Evolutionary conservation across 2,888 invertebrate species (phyloP).

Genomic region (Trissolcus japonicus): DNA sequence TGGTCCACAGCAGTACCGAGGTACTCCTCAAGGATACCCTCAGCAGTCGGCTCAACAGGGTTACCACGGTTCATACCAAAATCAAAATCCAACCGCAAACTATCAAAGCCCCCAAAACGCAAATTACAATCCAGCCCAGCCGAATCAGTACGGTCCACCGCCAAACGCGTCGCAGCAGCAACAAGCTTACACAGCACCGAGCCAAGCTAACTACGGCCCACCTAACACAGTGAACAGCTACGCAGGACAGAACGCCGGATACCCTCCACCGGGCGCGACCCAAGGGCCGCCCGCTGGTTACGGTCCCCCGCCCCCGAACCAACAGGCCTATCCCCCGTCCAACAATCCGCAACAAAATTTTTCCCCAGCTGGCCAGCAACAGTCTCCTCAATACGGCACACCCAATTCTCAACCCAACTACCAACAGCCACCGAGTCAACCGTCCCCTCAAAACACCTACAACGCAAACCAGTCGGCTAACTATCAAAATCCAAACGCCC

Average conservation of each 20-base stretch:
- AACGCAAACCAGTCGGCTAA: slow-evolving; percentile 73
- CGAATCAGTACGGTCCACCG: slow-evolving; percentile 81
- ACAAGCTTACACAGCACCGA: slow-evolving; percentile 81
- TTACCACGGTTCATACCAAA: slow-evolving; percentile 78
- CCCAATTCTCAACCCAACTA: slow-evolving; percentile 75
- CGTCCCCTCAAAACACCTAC: slow-evolving; percentile 72
- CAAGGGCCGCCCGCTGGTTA: slow-evolving; percentile 79
- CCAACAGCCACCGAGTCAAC: slow-evolving; percentile 67
- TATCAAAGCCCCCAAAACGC: slow-evolving; percentile 80
- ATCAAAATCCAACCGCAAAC: slow-evolving; percentile 78
- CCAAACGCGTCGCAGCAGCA: slow-evolving; percentile 78
- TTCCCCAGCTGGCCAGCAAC: slow-evolving; percentile 75
- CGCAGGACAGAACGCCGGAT: slow-evolving; percentile 76
- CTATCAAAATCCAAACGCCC: slow-evolving; percentile 77
- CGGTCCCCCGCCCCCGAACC: slow-evolving; percentile 82
- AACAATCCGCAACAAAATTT: slow-evolving; percentile 76
- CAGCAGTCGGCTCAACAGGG: slow-evolving; percentile 82
- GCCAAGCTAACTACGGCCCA: slow-evolving; percentile 77
- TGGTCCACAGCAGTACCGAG: slow-evolving; percentile 77
- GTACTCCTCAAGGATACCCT: slow-evolving; percentile 80
- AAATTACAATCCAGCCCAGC: slow-evolving; percentile 76
- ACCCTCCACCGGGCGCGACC: slow-evolving; percentile 80
- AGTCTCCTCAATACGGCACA: slow-evolving; percentile 74
- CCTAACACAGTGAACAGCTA: slow-evolving; percentile 73
- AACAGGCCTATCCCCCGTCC: slow-evolving; percentile 82